Evolutionary conservation across 2,113 vertebrate genomes (phyloP).

Genomic region (Anser cygnoides): DNA sequence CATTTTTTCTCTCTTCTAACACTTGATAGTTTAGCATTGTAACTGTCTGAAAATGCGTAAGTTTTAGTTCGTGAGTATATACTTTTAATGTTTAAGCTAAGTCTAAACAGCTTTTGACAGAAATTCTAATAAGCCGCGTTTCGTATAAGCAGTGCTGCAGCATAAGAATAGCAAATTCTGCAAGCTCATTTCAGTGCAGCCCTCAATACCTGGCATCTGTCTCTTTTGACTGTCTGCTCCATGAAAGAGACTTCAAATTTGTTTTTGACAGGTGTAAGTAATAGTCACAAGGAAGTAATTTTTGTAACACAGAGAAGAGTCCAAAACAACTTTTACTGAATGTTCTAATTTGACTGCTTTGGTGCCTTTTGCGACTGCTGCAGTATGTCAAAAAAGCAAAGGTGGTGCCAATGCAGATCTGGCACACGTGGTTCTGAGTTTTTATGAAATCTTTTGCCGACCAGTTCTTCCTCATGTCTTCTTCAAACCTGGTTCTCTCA

Average conservation of each 20-base stretch:
- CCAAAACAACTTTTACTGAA: conserved; percentile 73
- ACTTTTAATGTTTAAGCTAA: conserved; percentile 40
- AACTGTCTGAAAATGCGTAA: neutral
- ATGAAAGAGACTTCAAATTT: conserved; percentile 25
- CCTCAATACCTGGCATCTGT: conserved; percentile 49
- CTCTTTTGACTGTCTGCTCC: conserved; percentile 62
- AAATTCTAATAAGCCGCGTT: conserved; percentile 51
- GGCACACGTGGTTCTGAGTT: conserved; percentile 76
- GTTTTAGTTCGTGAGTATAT: neutral
- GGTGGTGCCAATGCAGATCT: conserved; percentile 77
- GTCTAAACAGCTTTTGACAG: conserved; percentile 44
- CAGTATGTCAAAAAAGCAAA: conserved; percentile 76
- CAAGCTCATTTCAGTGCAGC: conserved; percentile 44
- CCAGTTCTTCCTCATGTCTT: conserved; percentile 78
- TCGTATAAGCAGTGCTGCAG: conserved; percentile 13
- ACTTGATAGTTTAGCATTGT: conserved; percentile 19
- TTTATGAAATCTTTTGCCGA: conserved; percentile 80
- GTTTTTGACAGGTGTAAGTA: conserved; percentile 60
- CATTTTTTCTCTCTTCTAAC: neutral
- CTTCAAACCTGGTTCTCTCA: conserved; percentile 81
- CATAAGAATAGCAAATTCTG: conserved; percentile 32
- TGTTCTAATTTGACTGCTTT: conserved; percentile 73
- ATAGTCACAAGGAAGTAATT: conserved; percentile 38
- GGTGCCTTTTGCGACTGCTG: conserved; percentile 74
- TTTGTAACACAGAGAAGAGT: conserved; percentile 61